phyloP scores from a whole-genome alignment of 2,113 vertebrate species.

The Rhipidura dahli region DNA sequence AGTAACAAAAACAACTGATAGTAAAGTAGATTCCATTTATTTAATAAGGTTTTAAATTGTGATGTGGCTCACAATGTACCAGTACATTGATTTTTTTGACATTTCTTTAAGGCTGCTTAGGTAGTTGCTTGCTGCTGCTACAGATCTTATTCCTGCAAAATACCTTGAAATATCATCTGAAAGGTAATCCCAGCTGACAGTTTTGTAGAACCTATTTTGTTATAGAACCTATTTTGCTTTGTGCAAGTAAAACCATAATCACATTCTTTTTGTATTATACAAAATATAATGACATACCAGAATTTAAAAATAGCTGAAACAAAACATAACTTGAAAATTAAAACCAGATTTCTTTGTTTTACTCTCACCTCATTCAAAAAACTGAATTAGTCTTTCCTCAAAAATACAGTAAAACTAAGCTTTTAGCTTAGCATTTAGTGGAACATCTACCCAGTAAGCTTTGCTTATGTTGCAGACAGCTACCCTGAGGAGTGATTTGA shows the following conservation, averaged over 20 bases:
- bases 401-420: conserved; percentile 69
- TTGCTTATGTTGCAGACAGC: conserved; percentile 83
- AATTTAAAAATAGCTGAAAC: conserved; percentile 52
- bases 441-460: conserved; percentile 77
- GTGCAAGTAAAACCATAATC: conserved; percentile 24
- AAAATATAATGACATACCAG: conserved; percentile 16
- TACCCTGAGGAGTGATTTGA: conserved; percentile 85
- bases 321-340: conserved; percentile 56
- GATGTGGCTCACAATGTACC: not conserved
- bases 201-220: conserved; percentile 23
- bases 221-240: not conserved
- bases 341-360: conserved; percentile 61
- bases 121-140: not conserved
- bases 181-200: not conserved
- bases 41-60: not conserved
- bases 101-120: not conserved
- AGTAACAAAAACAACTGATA: not conserved
- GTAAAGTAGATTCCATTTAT: not conserved
- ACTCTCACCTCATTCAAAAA: conserved; percentile 55
- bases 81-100: not conserved
- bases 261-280: conserved; percentile 37
- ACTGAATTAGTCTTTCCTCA: conserved; percentile 59
- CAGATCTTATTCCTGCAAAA: conserved; percentile 13
- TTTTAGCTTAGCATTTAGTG: conserved; percentile 75
- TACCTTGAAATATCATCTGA: conserved; percentile 23